Evolutionary conservation across 2,888 invertebrate species (phyloP).

Genomic region (Conistra vaccinii): DNA sequence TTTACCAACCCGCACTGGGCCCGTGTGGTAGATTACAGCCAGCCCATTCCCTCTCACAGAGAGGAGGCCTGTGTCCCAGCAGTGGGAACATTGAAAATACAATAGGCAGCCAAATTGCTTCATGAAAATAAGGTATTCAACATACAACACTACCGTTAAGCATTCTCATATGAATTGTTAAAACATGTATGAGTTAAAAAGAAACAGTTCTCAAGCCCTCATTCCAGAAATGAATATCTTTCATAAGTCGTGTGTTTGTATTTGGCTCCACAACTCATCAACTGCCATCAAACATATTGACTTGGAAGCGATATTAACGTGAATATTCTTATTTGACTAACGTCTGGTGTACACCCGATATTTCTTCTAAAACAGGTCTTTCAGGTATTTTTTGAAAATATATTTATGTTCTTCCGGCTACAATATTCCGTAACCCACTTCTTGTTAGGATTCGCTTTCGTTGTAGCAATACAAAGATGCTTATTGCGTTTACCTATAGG

Average conservation of each 20-base stretch:
- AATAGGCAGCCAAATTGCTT: background rate
- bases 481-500: background rate
- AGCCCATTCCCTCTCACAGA: too few species aligned
- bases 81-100: too few species aligned
- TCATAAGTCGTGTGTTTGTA: conserved; percentile 27
- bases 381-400: too few species aligned
- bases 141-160: background rate
- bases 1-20: too few species aligned
- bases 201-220: background rate
- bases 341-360: background rate
- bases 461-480: background rate
- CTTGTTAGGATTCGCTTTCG: background rate
- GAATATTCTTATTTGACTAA: conserved; percentile 24
- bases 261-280: conserved; percentile 44
- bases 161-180: background rate
- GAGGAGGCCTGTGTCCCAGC: too few species aligned
- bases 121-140: background rate
- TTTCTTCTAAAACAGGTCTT: background rate
- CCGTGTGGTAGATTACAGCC: too few species aligned
- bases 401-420: background rate
- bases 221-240: conserved; percentile 5
- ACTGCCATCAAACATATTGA: conserved; percentile 36
- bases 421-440: background rate
- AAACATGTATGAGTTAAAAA: background rate
- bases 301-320: conserved; percentile 24